Percentiles rank a stretch among this genome's conserved stretches.
Conservation (phyloP, 1,140 invertebrate genomes). For the Drosophila arizonae region DNA sequence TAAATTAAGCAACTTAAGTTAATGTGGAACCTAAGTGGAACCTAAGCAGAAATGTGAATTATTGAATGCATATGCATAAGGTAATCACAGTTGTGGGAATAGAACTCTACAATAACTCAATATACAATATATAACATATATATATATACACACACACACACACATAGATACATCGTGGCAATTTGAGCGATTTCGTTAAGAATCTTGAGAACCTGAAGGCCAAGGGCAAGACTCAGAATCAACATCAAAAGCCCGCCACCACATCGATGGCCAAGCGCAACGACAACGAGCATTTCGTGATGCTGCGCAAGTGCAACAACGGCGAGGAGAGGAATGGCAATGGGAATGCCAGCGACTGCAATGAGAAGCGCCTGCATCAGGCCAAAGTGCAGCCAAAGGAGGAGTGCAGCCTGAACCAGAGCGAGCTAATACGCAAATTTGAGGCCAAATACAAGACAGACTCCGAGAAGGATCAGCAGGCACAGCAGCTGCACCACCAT, state of each 20-base stretch:
- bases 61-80: too few relatives aligned
- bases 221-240: constrained; percentile 39
- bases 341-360: constrained; percentile 35
- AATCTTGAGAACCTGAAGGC: constrained; percentile 82
- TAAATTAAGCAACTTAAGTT: too few relatives aligned
- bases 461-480: constrained; percentile 65
- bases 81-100: neutral
- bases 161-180: constrained; percentile 77
- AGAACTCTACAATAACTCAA: neutral
- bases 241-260: constrained; percentile 32
- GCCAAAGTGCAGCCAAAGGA: constrained; percentile 17
- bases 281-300: constrained; percentile 66
- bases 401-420: constrained; percentile 55
- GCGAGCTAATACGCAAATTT: constrained; percentile 74
- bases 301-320: constrained; percentile 67
- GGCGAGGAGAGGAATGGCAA: constrained; percentile 72
- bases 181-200: constrained; percentile 82
- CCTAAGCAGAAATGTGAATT: too few relatives aligned
- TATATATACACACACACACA: neutral
- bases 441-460: constrained; percentile 81
- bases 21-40: too few relatives aligned
- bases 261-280: constrained; percentile 51
- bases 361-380: constrained; percentile 25
- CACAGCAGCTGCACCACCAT: constrained; percentile 12
- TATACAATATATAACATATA: neutral